These are phyloP conservation scores for Coboldia fuscipes DNA, from an alignment of 1,140 invertebrate species.

Conservation along the genomic window DNA sequence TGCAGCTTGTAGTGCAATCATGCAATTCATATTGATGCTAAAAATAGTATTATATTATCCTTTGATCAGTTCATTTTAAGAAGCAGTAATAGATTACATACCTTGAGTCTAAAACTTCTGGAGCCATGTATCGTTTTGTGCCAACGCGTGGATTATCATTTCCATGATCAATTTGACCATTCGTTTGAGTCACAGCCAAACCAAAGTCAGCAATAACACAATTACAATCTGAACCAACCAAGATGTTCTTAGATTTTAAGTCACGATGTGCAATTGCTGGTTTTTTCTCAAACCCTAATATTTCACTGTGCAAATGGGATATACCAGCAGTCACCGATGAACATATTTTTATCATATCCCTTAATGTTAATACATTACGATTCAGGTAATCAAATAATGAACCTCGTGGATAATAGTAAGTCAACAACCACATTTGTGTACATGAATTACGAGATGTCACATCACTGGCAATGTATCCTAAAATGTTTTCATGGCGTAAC, in stretches of 20 bases:
- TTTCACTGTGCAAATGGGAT: slow-evolving; percentile 82
- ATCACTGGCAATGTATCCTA: slow-evolving; percentile 79
- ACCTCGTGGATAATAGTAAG: slow-evolving; percentile 81
- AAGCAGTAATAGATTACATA: no score
- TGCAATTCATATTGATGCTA: slow-evolving; percentile 63
- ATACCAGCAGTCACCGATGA: slow-evolving; percentile 68
- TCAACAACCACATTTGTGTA: slow-evolving; percentile 77
- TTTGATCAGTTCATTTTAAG: no score
- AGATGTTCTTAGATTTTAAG: slow-evolving; percentile 89
- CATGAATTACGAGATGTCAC: slow-evolving; percentile 65
- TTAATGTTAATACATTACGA: slow-evolving; percentile 45
- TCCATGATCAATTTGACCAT: slow-evolving; percentile 42
- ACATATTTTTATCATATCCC: slow-evolving; percentile 61
- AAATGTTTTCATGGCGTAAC: slow-evolving; percentile 70
- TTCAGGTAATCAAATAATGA: slow-evolving; percentile 87
- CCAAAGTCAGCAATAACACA: slow-evolving; percentile 93
- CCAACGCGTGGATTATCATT: slow-evolving; percentile 61
- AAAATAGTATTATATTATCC: slow-evolving; percentile 6
- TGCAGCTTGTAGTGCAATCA: slow-evolving; percentile 70
- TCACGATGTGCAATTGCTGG: slow-evolving; percentile 87
- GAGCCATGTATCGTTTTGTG: slow-evolving; percentile 87
- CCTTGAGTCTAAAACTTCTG: slow-evolving; percentile 78
- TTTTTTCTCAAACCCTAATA: slow-evolving; percentile 77
- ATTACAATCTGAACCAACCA: slow-evolving; percentile 68
- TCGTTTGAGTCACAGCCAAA: slow-evolving; percentile 50